phyloP scores from a whole-genome alignment of 2,797 vertebrate species.

The Chelonia mydas region DNA sequence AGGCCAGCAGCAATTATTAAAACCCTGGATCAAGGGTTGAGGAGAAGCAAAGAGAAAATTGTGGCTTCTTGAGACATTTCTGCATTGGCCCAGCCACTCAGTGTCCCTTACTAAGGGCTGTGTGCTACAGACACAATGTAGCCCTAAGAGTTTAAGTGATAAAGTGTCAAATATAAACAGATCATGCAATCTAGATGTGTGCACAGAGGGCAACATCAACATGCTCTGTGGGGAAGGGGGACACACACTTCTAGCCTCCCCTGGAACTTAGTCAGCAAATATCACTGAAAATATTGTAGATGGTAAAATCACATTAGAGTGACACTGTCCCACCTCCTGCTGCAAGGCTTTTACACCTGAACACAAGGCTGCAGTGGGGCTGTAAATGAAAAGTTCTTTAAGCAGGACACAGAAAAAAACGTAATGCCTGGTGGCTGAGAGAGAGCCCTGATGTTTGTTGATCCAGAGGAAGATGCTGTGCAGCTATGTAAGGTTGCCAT shows the following conservation, averaged over 20 bases:
- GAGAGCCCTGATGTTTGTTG: background rate
- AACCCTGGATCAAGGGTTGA: background rate
- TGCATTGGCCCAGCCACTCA: background rate
- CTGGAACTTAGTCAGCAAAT: background rate
- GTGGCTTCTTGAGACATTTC: background rate
- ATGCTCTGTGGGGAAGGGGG: background rate
- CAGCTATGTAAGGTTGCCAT: background rate
- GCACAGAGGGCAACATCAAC: background rate
- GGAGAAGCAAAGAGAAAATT: background rate
- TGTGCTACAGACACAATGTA: background rate
- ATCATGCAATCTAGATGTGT: rapidly evolving
- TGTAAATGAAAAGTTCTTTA: background rate
- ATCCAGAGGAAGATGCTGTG: background rate
- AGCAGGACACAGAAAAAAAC: background rate
- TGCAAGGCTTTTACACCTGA: background rate
- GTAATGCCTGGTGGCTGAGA: background rate
- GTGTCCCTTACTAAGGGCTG: rapidly evolving
- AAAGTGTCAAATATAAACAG: rapidly evolving
- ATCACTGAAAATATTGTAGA: background rate
- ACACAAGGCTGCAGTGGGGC: background rate
- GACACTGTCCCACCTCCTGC: background rate
- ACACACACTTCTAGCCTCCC: background rate
- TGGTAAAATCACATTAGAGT: background rate
- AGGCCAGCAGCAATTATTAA: background rate
- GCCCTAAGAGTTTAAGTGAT: background rate